A percentile compares a stretch with the other conserved stretches of the same genome.
Evolutionary conservation across 2,113 vertebrate species (phyloP).

Genomic region (Zosterops borbonicus): DNA sequence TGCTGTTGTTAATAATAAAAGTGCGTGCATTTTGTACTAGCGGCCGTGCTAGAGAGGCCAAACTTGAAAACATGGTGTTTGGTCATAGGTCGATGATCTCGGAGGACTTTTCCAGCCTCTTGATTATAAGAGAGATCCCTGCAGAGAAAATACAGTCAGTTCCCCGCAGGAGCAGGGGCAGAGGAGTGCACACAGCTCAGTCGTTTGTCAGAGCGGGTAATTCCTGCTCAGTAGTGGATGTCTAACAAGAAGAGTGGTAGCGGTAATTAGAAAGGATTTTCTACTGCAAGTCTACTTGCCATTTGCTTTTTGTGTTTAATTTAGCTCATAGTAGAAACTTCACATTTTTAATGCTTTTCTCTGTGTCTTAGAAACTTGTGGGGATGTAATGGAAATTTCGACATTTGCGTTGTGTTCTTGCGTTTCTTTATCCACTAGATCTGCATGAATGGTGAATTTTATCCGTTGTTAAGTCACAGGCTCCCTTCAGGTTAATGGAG

Average conservation of each 20-base stretch:
- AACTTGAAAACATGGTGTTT: neutral
- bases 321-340: fast-evolving
- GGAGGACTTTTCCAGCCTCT: neutral
- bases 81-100: neutral
- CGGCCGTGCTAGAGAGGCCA: neutral
- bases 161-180: neutral
- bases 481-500: neutral
- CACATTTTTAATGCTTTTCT: fast-evolving
- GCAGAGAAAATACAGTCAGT: neutral
- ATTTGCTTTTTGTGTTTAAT: neutral
- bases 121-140: neutral
- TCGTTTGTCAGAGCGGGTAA: neutral
- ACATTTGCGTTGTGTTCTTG: neutral
- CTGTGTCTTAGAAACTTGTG: neutral
- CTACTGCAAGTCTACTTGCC: fast-evolving
- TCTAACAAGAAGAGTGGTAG: neutral
- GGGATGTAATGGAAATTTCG: neutral
- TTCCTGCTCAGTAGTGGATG: neutral
- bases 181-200: fast-evolving
- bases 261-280: neutral
- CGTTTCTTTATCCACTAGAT: neutral
- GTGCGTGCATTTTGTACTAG: fast-evolving
- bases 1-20: too few species aligned
- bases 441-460: neutral
- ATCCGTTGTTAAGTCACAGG: neutral